Evolutionary conservation across 2,113 vertebrate genomes (phyloP), one percentile per base, ranked within the genome.

Genomic region (Cisticola juncidis): DNA sequence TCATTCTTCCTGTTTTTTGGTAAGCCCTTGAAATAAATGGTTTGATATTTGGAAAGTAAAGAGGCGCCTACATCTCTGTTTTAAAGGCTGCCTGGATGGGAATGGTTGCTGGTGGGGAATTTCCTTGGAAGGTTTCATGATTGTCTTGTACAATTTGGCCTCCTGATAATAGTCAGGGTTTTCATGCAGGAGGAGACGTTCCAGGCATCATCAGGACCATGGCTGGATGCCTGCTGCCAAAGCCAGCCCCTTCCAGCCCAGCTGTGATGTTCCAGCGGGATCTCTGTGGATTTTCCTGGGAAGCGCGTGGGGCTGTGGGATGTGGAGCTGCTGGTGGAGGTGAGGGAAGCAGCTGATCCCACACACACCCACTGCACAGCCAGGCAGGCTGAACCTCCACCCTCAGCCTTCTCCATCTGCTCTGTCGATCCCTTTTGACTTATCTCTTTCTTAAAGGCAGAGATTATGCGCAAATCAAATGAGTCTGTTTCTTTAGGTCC

Each of bases 381-480:
- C 71, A 66, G 83, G 36, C 90, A 77, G 58, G 35, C 40, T 74
- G 66, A 71, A 28, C 62, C 50, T 80, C 47, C 69, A 72, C 14
- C 65, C 48, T 62, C 72, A 80, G 69, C 35, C 35, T 54, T 44
- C 61, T 89, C 83, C 91, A 83, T 90, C 81, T 93, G 90, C 86
- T 88, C 74, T 20, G 72, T 33, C 4, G 0, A 47, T 86, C 53
- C 76, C 95, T 64, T 95, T 73, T 94, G 86, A 85, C 53, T 87
- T 73, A 88, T 18, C 48, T 86, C 73, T 92, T 78, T 82, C 81
- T 92, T 90, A 80, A 77, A 90, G 61, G 74, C 44, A 33, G 53
- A 16, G 24, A 69, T 95, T 94, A 94, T 94, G 89, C 57, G 29
- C 89, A 95, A 95, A 94, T 68, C 47, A 76, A 97, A 61, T 88